Evolutionary conservation across 2,888 invertebrate genomes (phyloP).

Genomic region (Neoscelio sp.): DNA sequence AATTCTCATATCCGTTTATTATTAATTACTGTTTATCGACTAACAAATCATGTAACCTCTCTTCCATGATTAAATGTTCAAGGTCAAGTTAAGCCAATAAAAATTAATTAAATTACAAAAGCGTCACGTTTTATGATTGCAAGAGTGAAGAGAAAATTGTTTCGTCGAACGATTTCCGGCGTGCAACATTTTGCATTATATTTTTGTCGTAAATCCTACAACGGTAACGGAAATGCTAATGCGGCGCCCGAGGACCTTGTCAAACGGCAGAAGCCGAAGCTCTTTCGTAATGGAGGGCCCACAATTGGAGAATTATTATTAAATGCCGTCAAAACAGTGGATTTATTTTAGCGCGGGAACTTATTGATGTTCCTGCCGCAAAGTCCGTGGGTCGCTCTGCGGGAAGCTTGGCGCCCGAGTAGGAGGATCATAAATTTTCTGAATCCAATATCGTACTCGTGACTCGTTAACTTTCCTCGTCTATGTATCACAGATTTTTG

Average conservation of each 20-base stretch:
- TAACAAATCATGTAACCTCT: conserved; percentile 7
- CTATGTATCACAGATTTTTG: conserved; percentile 71
- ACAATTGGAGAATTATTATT: conserved; percentile 79
- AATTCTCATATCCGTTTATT: too few relatives aligned
- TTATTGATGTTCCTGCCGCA: conserved; percentile 78
- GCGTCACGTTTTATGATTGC: conserved; percentile 38
- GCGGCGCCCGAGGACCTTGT: conserved; percentile 65
- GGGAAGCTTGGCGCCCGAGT: conserved; percentile 75
- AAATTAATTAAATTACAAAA: conserved; percentile 58
- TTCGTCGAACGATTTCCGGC: conserved; percentile 43
- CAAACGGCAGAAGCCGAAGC: conserved; percentile 69
- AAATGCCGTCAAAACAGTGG: conserved; percentile 79
- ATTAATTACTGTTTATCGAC: conserved; percentile 21
- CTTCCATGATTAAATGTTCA: conserved; percentile 42
- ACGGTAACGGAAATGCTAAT: conserved; percentile 77
- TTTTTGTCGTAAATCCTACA: conserved; percentile 70
- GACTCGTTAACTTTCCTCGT: conserved; percentile 76
- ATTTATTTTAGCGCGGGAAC: conserved; percentile 79
- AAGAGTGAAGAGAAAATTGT: conserved; percentile 47
- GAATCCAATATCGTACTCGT: conserved; percentile 79
- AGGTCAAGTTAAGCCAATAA: conserved; percentile 49
- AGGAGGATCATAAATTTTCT: conserved; percentile 79
- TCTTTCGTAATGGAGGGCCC: conserved; percentile 71
- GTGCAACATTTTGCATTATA: conserved; percentile 58
- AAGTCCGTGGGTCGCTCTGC: conserved; percentile 74